Conservation (phyloP, 2,797 vertebrate genomes). For the Poeciliopsis paucimaculata region DNA sequence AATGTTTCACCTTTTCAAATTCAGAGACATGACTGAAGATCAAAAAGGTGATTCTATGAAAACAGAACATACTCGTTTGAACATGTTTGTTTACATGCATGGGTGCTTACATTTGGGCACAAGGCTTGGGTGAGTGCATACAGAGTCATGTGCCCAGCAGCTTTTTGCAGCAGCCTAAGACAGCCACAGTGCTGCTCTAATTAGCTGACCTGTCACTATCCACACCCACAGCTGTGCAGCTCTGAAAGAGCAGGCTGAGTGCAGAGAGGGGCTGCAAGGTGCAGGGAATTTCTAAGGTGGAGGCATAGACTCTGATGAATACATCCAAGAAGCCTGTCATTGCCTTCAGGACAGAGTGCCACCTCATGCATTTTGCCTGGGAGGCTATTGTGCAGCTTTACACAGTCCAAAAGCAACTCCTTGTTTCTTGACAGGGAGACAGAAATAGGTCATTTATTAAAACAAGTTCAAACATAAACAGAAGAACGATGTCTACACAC, state of each 20-base stretch:
- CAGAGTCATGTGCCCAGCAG: slow-evolving; percentile 67
- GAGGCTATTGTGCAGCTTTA: slow-evolving; percentile 38
- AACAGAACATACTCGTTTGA: slow-evolving; percentile 15
- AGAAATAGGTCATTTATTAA: background rate
- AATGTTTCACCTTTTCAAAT: background rate
- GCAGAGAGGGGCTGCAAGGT: slow-evolving; percentile 46
- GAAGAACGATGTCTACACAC: background rate
- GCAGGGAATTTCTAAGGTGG: slow-evolving; percentile 36
- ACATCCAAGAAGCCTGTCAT: slow-evolving; percentile 63
- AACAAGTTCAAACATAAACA: background rate
- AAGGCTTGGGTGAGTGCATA: slow-evolving; percentile 57
- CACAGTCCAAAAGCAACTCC: background rate
- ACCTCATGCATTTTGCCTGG: slow-evolving; percentile 32
- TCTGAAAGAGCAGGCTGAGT: slow-evolving; percentile 50
- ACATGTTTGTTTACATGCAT: slow-evolving; percentile 31
- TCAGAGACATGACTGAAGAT: background rate
- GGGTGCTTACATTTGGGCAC: slow-evolving; percentile 36
- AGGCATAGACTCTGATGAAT: slow-evolving; percentile 66
- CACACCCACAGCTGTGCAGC: slow-evolving; percentile 69
- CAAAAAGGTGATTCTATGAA: background rate
- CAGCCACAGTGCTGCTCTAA: slow-evolving; percentile 65
- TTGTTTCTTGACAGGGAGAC: background rate
- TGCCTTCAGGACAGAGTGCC: slow-evolving; percentile 40
- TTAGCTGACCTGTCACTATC: slow-evolving; percentile 74
- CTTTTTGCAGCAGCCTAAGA: slow-evolving; percentile 61